Base-by-base conservation (phyloP, 2,113 vertebrate genomes). In the Martes martes region DNA sequence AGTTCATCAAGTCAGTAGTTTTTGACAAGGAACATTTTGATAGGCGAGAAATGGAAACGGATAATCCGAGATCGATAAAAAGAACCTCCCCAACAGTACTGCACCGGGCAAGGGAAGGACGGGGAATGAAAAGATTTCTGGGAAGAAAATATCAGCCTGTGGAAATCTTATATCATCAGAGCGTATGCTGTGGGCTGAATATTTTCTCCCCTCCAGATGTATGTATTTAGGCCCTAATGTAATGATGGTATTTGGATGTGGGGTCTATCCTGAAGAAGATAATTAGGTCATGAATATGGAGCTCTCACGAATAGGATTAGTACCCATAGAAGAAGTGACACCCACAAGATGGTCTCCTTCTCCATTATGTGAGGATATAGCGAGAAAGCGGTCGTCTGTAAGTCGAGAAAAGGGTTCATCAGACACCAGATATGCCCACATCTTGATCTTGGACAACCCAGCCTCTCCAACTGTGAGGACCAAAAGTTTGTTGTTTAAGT, bases 331-430 rank as follows among this genome's bases (percentile, higher is more conserved):
- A 33, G 55, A 93, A 39, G 14, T 10, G 15, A 18, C 36, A n/a
- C 1, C 13, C 26, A 6, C 45, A 28, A n/a, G 16, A 36, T 10
- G 28, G 24, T 80, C 15, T 33, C 33, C 59, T 23, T 31, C 31
- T 82, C 33, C 7, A 6, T 26, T 21, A 15, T 6, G 15, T 26
- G 47, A 73, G 26, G 21, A 39, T 45, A 74, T 4, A 55, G 24
- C 2, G 61, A 85, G 33, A 57, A 65, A 26, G 31, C 6, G 4
- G 7, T 13, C 18, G 14, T 36, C n/a, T 7, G 6, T 7, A 80
- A 33, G 36, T 3, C 1, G 39, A 16, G 4, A 24, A 52, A 57
- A 45, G 3, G 18, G 11, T 0, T 63, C 2, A 18, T 9, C 7
- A 59, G 83, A 76, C 42, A 26, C 14, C 18, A 11, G 4, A 45